These are phyloP conservation scores for Branchinecta lindahli DNA, from an alignment of 1,140 invertebrate genomes.

Conservation along the genomic window DNA sequence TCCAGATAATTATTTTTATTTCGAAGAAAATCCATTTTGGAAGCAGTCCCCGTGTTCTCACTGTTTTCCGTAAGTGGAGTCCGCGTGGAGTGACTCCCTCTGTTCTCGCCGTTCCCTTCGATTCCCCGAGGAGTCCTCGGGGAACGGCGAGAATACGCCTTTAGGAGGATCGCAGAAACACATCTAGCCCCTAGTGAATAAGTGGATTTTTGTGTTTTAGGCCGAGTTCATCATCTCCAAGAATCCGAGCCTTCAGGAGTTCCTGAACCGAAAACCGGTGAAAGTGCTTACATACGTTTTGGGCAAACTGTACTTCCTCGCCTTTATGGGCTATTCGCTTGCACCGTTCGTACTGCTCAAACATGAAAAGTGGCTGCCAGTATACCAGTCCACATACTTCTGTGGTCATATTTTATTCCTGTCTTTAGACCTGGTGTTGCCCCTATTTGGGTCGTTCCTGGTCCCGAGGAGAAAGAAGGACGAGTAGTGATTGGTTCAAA, in stretches of 20 bases:
- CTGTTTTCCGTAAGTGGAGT: too few species aligned
- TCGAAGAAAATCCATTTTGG: too few species aligned
- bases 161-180: too few species aligned
- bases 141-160: too few species aligned
- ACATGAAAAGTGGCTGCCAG: neutral
- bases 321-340: slow-evolving; percentile 72
- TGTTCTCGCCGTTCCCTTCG: too few species aligned
- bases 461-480: neutral
- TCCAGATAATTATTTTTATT: too few species aligned
- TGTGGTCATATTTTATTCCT: neutral
- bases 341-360: slow-evolving; percentile 56
- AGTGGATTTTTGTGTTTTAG: slow-evolving; percentile 25
- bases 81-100: too few species aligned
- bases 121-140: too few species aligned
- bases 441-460: neutral
- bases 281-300: slow-evolving; percentile 35
- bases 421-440: neutral
- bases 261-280: slow-evolving; percentile 25
- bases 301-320: slow-evolving; percentile 54
- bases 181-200: too few species aligned
- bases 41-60: too few species aligned
- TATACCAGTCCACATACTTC: neutral
- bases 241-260: slow-evolving; percentile 30
- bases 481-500: neutral
- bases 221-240: slow-evolving; percentile 27